A percentile compares a stretch with the other conserved stretches of the same genome.
phyloP scores from a whole-genome alignment of 1,140 invertebrate species.

The Conus ventricosus region DNA sequence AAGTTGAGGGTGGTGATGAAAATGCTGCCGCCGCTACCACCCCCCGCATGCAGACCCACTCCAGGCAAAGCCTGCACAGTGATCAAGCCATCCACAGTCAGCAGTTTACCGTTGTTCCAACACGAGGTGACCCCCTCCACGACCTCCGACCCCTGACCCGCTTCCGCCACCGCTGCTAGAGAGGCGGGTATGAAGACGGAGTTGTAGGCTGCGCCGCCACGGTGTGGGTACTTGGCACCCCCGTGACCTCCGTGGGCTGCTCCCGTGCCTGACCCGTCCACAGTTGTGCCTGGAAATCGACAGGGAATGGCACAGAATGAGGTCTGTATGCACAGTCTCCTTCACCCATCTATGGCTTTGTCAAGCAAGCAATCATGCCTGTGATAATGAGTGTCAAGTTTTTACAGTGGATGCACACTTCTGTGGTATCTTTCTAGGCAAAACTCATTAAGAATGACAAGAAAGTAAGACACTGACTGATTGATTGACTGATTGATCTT shows the following conservation, averaged over 20 bases:
- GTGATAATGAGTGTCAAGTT: too few species aligned
- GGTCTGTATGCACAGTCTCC: too few species aligned
- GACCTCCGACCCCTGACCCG: slow-evolving; percentile 58
- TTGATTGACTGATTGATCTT: too few species aligned
- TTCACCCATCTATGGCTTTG: too few species aligned
- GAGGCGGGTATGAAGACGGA: slow-evolving; percentile 54
- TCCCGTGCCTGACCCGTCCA: slow-evolving; percentile 50
- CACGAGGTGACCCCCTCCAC: slow-evolving; percentile 60
- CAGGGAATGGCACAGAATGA: too few species aligned
- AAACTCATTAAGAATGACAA: too few species aligned
- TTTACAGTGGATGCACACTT: too few species aligned
- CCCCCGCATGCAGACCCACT: slow-evolving; percentile 54
- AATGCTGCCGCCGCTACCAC: slow-evolving; percentile 63
- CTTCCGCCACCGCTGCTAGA: slow-evolving; percentile 62
- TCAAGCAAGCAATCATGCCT: too few species aligned
- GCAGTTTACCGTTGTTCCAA: slow-evolving; percentile 60
- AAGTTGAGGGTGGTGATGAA: slow-evolving; percentile 63
- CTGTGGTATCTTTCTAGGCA: too few species aligned
- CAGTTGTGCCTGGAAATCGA: slow-evolving; percentile 47
- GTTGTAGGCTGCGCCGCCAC: slow-evolving; percentile 56
- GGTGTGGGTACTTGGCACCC: slow-evolving; percentile 52
- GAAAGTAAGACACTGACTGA: too few species aligned
- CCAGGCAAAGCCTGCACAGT: slow-evolving; percentile 54
- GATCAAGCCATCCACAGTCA: slow-evolving; percentile 60
- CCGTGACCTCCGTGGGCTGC: slow-evolving; percentile 66